Conservation (phyloP, 2,888 invertebrate genomes). For the Drosophila nr. fundita region DNA sequence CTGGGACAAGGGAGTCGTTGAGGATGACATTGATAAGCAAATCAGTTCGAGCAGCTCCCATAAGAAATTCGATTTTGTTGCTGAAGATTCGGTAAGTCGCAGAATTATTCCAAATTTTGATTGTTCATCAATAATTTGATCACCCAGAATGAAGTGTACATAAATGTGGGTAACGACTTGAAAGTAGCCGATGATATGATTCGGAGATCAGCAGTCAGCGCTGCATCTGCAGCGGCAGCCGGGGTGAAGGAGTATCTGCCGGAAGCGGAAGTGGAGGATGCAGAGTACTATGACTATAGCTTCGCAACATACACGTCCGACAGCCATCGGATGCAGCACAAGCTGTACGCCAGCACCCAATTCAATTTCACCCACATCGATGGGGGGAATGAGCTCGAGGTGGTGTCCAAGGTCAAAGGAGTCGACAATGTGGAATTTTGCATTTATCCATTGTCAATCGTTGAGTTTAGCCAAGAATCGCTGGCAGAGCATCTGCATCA, state of each 20-base stretch:
- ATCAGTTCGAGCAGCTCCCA: constrained; percentile 69
- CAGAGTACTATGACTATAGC: constrained; percentile 37
- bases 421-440: constrained; percentile 62
- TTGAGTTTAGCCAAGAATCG: not conserved
- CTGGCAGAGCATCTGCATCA: not conserved
- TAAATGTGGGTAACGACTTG: constrained; percentile 14
- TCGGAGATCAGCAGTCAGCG: not conserved
- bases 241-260: not conserved
- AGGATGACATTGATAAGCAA: constrained; percentile 67
- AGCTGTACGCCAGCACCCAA: constrained; percentile 62
- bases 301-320: constrained; percentile 48
- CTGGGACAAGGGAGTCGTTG: constrained; percentile 30
- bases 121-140: not conserved
- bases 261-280: constrained; percentile 52
- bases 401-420: constrained; percentile 60
- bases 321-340: constrained; percentile 63
- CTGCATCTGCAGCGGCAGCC: not conserved
- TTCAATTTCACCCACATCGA: constrained; percentile 32
- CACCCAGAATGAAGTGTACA: constrained; percentile 10
- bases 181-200: not conserved
- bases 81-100: not conserved
- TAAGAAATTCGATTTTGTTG: not conserved
- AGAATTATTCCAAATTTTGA: not conserved
- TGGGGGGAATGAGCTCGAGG: constrained; percentile 20
- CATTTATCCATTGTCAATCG: constrained; percentile 16